These are phyloP conservation scores for Thalassaphorura encarpata DNA, from an alignment of 1,140 invertebrate species.

Conservation along the genomic window DNA sequence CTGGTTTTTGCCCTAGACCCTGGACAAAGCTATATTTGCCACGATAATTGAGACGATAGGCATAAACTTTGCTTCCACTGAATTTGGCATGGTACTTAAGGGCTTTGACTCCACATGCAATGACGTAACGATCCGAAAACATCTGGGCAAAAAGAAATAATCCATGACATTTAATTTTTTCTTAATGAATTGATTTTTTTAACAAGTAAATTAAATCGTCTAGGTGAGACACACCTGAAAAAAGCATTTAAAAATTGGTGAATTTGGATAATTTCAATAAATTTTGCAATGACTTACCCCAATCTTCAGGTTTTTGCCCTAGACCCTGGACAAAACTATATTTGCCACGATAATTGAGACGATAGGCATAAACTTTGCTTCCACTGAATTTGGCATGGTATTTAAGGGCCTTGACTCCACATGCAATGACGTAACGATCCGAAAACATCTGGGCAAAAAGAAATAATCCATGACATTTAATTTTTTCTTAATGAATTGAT, in stretches of 20 bases:
- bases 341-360: conserved; percentile 19
- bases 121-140: conserved; percentile 25
- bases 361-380: conserved; percentile 24
- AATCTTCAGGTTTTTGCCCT: conserved; percentile 28
- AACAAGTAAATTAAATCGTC: conserved; percentile 26
- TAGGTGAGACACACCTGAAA: conserved; percentile 23
- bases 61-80: conserved; percentile 19
- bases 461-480: too few relatives aligned
- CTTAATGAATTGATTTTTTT: conserved; percentile 25
- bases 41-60: conserved; percentile 18
- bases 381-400: conserved; percentile 21
- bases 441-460: conserved; percentile 21
- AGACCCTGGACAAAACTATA: conserved; percentile 25
- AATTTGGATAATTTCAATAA: background rate
- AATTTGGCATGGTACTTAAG: conserved; percentile 23
- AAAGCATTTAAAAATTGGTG: background rate
- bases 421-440: conserved; percentile 25
- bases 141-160: too few relatives aligned
- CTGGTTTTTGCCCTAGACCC: conserved; percentile 19
- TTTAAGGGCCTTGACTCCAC: conserved; percentile 21
- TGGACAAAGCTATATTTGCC: conserved; percentile 26
- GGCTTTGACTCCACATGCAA: conserved; percentile 24
- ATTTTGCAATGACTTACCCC: conserved; percentile 16
- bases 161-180: too few relatives aligned
- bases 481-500: too few relatives aligned